These are phyloP conservation scores for Etheostoma cragini DNA, from an alignment of 2,113 vertebrate genomes.

Conservation along the genomic window DNA sequence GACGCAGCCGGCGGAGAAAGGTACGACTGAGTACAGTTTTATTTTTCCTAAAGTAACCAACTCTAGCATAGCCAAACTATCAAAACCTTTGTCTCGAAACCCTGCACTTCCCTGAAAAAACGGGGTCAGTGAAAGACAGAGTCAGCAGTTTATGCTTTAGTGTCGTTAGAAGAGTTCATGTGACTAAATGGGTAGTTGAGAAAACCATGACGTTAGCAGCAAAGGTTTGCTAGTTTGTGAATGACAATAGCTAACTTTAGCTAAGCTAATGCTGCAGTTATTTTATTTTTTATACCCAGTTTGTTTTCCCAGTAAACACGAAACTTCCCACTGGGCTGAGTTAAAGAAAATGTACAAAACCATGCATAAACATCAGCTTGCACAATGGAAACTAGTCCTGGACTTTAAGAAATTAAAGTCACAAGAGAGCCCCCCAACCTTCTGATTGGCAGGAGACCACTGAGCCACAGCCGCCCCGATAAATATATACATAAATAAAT, in stretches of 20 bases:
- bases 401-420: too few relatives aligned
- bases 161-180: not conserved
- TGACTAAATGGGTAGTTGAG: conserved; percentile 7
- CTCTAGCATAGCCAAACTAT: not conserved
- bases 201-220: not conserved
- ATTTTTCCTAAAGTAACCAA: not conserved
- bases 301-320: not conserved
- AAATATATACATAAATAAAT: too few relatives aligned
- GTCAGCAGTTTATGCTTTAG: conserved; percentile 47
- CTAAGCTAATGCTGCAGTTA: not conserved
- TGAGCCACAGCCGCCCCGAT: too few relatives aligned
- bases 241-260: not conserved
- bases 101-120: conserved; percentile 13
- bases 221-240: not conserved
- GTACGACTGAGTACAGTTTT: conserved; percentile 44
- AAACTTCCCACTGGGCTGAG: not conserved
- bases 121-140: not conserved
- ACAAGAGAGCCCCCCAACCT: too few relatives aligned
- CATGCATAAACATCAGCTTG: too few relatives aligned
- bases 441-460: too few relatives aligned
- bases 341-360: not conserved
- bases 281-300: too few relatives aligned
- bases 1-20: conserved; percentile 73
- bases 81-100: not conserved
- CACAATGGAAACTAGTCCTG: too few relatives aligned